Conservation (phyloP, 2,888 invertebrate genomes). For the Camponotus fellah region DNA sequence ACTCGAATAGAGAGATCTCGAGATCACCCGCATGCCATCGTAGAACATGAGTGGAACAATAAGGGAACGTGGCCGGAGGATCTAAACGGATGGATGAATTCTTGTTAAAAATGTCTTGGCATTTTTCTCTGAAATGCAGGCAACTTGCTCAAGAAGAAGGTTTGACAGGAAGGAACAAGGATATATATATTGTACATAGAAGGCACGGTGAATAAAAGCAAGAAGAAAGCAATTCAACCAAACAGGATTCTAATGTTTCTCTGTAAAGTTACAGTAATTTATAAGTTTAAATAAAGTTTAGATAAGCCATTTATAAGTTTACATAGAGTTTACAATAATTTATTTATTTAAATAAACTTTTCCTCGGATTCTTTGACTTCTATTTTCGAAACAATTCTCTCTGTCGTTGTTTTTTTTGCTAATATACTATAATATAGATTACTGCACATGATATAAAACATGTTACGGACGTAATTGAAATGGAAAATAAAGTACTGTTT, state of each 20-base stretch:
- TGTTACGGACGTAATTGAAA: background rate
- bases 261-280: background rate
- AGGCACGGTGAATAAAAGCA: background rate
- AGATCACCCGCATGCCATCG: conserved; percentile 25
- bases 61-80: conserved; percentile 25
- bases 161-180: background rate
- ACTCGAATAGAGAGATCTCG: conserved; percentile 52
- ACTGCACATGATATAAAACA: background rate
- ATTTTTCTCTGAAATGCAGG: conserved; percentile 9
- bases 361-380: background rate
- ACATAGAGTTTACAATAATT: background rate
- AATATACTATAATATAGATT: background rate
- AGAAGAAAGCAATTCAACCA: background rate
- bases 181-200: background rate
- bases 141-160: background rate
- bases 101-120: conserved; percentile 14
- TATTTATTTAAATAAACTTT: background rate
- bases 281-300: background rate
- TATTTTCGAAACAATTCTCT: background rate
- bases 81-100: conserved; percentile 29
- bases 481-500: conserved; percentile 1
- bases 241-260: background rate
- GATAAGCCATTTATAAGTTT: too few species aligned
- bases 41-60: conserved; percentile 39
- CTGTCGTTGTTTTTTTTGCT: background rate